Evolutionary conservation across 2,797 vertebrate genomes (phyloP), one percentile per base, ranked within the genome.

Genomic region (Masticophis lateralis): DNA sequence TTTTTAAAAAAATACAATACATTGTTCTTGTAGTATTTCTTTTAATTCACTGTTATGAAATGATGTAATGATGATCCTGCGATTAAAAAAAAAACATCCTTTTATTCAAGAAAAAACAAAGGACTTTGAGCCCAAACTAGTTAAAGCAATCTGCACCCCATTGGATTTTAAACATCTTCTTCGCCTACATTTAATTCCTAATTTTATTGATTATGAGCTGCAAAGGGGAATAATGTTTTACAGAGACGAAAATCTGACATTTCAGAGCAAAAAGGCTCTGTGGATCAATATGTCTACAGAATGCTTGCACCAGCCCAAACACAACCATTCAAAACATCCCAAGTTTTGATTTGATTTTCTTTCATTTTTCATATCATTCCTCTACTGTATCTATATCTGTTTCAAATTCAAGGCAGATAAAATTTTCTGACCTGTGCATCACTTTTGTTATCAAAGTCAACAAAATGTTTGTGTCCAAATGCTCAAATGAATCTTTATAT

Each of bases 401-500:
- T 95, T 96, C 96, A 93, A 95, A 95, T 96, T 94, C 96, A 95
- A 95, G 94, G 95, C 95, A 96, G 94, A 95, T 95, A 96, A 94
- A 95, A 90, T 91, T 94, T 96, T 92, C 87, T 89, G 95, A 95
- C 95, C 90, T 0, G 94, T 96, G 94, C 18, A 61, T 96, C 94
- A 92, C 95, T 95, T 95, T 96, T 95, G 96, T 95, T 96, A 94
- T 95, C 86, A 93, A 95, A 88, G 89, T 92, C 90, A 79, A 88
- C 55, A 66, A 95, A 96, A 95, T 91, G 90, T 94, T 91, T 94
- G 91, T 90, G 93, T 57, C 93, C 61, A 93, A 89, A 90, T 93
- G 93, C 92, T 90, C 94, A 95, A 51, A 32, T 93, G 91, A 93
- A 94, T 13, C 22, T 83, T 79, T 25, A 86, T n/a, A 22, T 37